Percentiles rank a stretch among this genome's conserved stretches.
phyloP scores from a whole-genome alignment of 2,888 invertebrate genomes.

The Vesta saturnalis region DNA sequence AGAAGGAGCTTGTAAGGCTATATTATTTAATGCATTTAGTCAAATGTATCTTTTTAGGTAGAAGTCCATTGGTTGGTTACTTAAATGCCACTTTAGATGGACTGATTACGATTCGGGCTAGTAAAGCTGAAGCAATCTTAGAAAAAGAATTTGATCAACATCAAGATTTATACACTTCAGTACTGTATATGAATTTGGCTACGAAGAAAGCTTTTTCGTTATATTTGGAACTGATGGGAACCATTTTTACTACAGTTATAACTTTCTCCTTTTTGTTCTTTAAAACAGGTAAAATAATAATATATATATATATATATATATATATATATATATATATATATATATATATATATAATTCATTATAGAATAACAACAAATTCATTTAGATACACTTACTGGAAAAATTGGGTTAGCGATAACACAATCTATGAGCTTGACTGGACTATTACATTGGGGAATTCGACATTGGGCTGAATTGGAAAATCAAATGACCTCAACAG shows the following conservation, averaged over 20 bases:
- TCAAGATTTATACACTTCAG: slow-evolving; percentile 74
- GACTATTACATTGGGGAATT: slow-evolving; percentile 71
- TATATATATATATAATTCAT: too few species aligned
- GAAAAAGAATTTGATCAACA: slow-evolving; percentile 71
- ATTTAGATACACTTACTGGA: slow-evolving; percentile 62
- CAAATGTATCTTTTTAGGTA: slow-evolving; percentile 65
- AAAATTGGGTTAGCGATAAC: slow-evolving; percentile 84
- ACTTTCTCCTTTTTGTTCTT: slow-evolving; percentile 31
- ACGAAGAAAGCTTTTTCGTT: slow-evolving; percentile 61
- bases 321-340: too few species aligned
- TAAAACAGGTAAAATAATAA: slow-evolving; percentile 43
- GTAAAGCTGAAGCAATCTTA: slow-evolving; percentile 71
- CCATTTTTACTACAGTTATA: slow-evolving; percentile 43
- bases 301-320: too few species aligned
- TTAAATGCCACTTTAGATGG: slow-evolving; percentile 81
- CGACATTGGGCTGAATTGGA: slow-evolving; percentile 86
- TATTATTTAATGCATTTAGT: slow-evolving; percentile 45
- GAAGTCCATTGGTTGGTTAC: slow-evolving; percentile 82
- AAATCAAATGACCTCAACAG: slow-evolving; percentile 90
- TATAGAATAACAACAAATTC: too few species aligned
- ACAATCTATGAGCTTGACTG: slow-evolving; percentile 76
- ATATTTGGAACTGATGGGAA: slow-evolving; percentile 51
- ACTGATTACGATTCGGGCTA: slow-evolving; percentile 80
- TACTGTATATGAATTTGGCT: slow-evolving; percentile 75
- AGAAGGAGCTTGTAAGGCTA: slow-evolving; percentile 71